Conservation (phyloP, 2,888 invertebrate species). For the Lamproptera curius region DNA sequence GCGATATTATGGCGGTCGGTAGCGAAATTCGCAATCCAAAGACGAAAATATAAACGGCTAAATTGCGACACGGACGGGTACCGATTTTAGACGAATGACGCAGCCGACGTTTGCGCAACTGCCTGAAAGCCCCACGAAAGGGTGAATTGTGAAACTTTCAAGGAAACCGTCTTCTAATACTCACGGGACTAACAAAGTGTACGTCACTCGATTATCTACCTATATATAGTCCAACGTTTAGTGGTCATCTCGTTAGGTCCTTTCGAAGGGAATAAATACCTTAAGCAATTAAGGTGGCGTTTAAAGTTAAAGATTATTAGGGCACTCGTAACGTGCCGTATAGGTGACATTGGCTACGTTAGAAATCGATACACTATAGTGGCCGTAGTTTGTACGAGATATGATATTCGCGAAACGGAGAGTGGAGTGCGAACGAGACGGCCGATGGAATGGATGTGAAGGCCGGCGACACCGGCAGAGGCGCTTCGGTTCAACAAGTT, state of each 20-base stretch:
- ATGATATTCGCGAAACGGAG: conserved; percentile 16
- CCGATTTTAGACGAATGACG: conserved; percentile 19
- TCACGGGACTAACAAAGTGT: background rate
- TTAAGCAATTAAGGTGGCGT: background rate
- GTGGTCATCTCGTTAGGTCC: too few species aligned
- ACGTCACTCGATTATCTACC: background rate
- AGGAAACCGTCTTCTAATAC: conserved; percentile 1
- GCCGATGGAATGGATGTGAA: conserved; percentile 38
- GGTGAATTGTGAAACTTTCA: conserved; percentile 5
- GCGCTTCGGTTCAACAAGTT: conserved; percentile 62
- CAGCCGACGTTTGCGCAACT: conserved; percentile 29
- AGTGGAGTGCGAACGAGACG: conserved; percentile 20
- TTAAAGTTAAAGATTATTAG: background rate
- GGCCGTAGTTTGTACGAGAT: conserved; percentile 13
- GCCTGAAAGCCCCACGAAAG: conserved; percentile 7
- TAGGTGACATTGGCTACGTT: background rate
- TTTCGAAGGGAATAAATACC: too few species aligned
- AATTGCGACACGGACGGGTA: background rate
- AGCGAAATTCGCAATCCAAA: background rate
- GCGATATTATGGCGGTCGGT: background rate
- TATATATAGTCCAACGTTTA: too few species aligned
- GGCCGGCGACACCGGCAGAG: conserved; percentile 31
- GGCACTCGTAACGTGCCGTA: background rate
- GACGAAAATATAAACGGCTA: conserved; percentile 8
- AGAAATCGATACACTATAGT: conserved; percentile 20